phyloP scores from a whole-genome alignment of 2,888 invertebrate genomes.

The Rhimphoctona megacephalus region DNA sequence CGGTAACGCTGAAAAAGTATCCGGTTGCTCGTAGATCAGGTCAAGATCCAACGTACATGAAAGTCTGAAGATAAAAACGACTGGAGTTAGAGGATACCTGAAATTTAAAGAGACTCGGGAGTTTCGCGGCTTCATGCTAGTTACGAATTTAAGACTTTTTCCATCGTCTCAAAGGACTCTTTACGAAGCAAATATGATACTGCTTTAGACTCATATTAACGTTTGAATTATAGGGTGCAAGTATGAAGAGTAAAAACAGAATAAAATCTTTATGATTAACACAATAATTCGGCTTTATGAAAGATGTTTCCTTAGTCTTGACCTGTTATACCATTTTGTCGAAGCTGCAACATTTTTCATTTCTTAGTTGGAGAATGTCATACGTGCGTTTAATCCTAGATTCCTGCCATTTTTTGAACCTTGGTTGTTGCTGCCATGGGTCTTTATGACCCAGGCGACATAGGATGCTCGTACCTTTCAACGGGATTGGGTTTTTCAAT shows the following conservation, averaged over 20 bases:
- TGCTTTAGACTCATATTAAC: background rate
- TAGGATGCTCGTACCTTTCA: too few relatives aligned
- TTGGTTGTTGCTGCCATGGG: background rate
- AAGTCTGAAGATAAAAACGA: conserved; percentile 23
- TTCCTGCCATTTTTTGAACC: background rate
- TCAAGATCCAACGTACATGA: conserved; percentile 14
- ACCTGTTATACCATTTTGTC: background rate
- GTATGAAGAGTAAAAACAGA: background rate
- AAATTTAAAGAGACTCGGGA: conserved; percentile 31
- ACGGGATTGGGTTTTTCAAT: too few relatives aligned
- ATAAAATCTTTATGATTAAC: background rate
- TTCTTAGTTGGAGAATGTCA: background rate
- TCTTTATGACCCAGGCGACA: background rate
- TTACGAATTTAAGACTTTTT: conserved; percentile 13
- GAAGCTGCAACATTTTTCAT: background rate
- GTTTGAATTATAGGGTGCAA: background rate
- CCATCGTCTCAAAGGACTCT: conserved; percentile 30
- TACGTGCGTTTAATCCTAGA: background rate
- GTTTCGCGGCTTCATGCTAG: background rate
- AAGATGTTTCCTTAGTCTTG: background rate
- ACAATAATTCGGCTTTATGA: background rate
- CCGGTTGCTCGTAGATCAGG: conserved; percentile 45
- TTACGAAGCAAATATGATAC: conserved; percentile 8
- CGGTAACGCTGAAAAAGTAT: conserved; percentile 42
- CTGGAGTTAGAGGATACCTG: background rate